Conservation (phyloP, 2,888 invertebrate genomes). For the Drosophila algonquin region DNA sequence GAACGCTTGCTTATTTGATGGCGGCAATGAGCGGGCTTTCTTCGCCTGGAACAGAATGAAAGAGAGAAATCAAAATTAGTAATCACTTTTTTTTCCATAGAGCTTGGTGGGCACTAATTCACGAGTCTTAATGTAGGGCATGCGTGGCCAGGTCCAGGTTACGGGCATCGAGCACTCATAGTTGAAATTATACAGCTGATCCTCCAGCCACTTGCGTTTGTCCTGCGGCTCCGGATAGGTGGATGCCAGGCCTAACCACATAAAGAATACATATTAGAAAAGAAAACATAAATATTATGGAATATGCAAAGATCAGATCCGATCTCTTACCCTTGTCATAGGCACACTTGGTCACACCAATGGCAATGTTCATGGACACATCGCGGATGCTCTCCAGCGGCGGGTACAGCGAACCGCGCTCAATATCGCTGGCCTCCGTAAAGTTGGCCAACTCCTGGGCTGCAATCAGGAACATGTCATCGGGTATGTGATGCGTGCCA, state of each 20-base stretch:
- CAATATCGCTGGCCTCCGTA: conserved; percentile 92
- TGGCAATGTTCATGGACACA: conserved; percentile 95
- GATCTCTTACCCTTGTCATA: conserved; percentile 91
- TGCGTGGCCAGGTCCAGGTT: conserved; percentile 87
- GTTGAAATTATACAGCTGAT: conserved; percentile 90
- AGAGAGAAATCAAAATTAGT: conserved; percentile 58
- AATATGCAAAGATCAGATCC: too few species aligned
- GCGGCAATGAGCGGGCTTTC: conserved; percentile 81
- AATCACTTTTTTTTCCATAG: conserved; percentile 79
- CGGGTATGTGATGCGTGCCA: conserved; percentile 96
- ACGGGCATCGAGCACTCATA: conserved; percentile 91
- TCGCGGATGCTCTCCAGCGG: conserved; percentile 92
- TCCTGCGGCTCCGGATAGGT: conserved; percentile 94
- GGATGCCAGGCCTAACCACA: conserved; percentile 89
- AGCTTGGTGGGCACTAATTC: conserved; percentile 81
- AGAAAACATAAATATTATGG: too few species aligned
- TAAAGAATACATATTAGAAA: too few species aligned
- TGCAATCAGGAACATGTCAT: conserved; percentile 96
- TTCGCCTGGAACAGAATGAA: conserved; percentile 65
- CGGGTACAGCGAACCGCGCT: conserved; percentile 95
- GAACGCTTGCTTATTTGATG: conserved; percentile 70
- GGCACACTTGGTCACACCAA: conserved; percentile 93
- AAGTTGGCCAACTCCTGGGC: conserved; percentile 93
- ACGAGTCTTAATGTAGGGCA: conserved; percentile 82
- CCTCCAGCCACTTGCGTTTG: conserved; percentile 88